Conservation (phyloP, 2,113 vertebrate genomes). For the Pollimyrus isidori region DNA sequence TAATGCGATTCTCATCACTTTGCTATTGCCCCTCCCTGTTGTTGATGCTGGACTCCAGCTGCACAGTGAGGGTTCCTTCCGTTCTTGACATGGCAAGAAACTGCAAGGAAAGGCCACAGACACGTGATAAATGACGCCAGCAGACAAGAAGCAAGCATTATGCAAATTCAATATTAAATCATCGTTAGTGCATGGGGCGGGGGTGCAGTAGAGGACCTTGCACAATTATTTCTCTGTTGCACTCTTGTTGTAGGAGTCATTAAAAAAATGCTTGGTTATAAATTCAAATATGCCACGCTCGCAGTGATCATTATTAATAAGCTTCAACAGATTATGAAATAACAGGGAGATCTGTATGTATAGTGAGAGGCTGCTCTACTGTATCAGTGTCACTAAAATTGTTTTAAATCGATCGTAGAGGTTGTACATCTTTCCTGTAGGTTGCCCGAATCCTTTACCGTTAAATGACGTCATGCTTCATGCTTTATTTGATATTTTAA, state of each 20-base stretch:
- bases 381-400: too few species aligned
- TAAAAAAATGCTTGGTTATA: neutral
- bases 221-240: conserved; percentile 5
- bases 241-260: conserved; percentile 4
- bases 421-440: neutral
- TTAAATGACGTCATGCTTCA: neutral
- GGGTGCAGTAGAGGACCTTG: neutral
- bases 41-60: too few species aligned
- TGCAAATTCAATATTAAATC: conserved; percentile 10
- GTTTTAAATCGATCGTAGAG: neutral
- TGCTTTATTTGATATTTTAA: conserved; percentile 18
- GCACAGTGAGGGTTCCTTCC: neutral
- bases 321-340: neutral
- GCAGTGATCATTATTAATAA: conserved; percentile 2
- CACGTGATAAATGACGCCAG: neutral
- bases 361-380: neutral
- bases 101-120: neutral
- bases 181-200: neutral
- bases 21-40: neutral
- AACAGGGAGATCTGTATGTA: neutral
- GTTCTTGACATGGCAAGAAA: neutral
- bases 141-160: neutral
- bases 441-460: neutral
- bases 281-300: neutral
- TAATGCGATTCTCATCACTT: neutral